Evolutionary conservation across 2,888 invertebrate species (phyloP), one percentile per base, ranked within the genome.

Genomic region (Theodoxus fluviatilis): DNA sequence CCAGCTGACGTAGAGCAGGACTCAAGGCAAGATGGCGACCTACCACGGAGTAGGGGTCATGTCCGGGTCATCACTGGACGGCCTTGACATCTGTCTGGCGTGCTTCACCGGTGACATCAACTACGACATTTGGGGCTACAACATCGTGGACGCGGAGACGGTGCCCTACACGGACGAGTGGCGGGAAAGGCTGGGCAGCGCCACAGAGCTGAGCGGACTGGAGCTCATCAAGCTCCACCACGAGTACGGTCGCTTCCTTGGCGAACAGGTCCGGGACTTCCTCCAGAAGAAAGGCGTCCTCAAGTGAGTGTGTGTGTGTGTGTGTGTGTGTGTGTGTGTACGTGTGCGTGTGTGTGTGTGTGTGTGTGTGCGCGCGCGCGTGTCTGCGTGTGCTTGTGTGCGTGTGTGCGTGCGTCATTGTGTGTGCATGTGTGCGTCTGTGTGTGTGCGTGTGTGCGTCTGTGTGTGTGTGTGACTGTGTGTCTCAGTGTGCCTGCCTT

Each of bases 61-160:
- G 82, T 84, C 84, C 0, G 85, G 85, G 1, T 78, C 83, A 2
- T 84, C 85, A 0, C 68, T 84, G 65, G 85, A 85, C 72, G 85
- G 84, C 6, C 74, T 85, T 18, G 85, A 85, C 71, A 67, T 85
- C 1, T 84, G 84, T 69, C 82, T 79, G 47, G 83, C 78, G 35
- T 82, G 83, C 71, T 84, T 83, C 71, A 81, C 81, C 4, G 81
- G 83, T 0, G 83, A 83, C 67, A 64, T 78, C 1, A 73, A 75
- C 31, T 77, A 77, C 0, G 84, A 84, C 67, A 72, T 80, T 4
- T 84, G 84, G 84, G 79, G 81, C 18, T 81, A 81, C 70, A 70
- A 79, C 1, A 81, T 85, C 28, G 67, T 81, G 22, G 72, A 75
- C 33, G 81, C 81, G 0, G 72, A 69, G 40, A 83, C 82, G 0